Evolutionary conservation across 2,797 vertebrate genomes (phyloP), one percentile per base, ranked within the genome.

Genomic region (Clarias fuscus): DNA sequence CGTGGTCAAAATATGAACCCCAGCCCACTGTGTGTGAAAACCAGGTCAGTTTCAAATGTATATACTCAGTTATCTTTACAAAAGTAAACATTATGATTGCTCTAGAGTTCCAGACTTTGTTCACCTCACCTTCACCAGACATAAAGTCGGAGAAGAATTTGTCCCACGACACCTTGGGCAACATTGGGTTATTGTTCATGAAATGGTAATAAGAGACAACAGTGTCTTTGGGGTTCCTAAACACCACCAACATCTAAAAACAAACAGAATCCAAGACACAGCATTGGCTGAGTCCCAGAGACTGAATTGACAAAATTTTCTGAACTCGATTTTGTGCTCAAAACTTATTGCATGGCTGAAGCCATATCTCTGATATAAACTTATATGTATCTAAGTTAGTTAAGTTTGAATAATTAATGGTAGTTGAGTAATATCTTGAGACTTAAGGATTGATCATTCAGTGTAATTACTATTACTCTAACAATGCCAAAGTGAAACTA

Each of bases 1-100:
- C 89, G 59, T 95, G 92, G 81, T 96, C 94, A 83, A 96, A 94
- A 86, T 96, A 97, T 67, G 92, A 94, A 89, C 96, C 96, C 94
- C 93, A 96, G 40, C 88, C 4, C 5, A 92, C 91, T 92, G 72
- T 10, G 73, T 59, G 77, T 33, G 37, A 18, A 82, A 20, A 73
- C 13, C 37, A 10, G 79, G 8, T 20, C 14, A 81, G 61, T 65
- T 3, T 43, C 13, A 17, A 11, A 65, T 4, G 4, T 62, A 18
- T 80, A n/a, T n/a, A 37, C 20, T 48, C 11, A n/a, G 2, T 48
- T 30, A 68, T 10, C 68, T 70, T 20, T 8, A 11, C 6, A 18
- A 58, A 75, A 30, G 53, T 76, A 27, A 61, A 37, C 4, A 24
- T 14, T n/a, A 43, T 81, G 17, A 62, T 40, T 20, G n/a, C 33